A percentile compares a stretch with the other conserved stretches of the same genome.
phyloP scores from a whole-genome alignment of 2,113 vertebrate genomes.

The Indicator indicator region DNA sequence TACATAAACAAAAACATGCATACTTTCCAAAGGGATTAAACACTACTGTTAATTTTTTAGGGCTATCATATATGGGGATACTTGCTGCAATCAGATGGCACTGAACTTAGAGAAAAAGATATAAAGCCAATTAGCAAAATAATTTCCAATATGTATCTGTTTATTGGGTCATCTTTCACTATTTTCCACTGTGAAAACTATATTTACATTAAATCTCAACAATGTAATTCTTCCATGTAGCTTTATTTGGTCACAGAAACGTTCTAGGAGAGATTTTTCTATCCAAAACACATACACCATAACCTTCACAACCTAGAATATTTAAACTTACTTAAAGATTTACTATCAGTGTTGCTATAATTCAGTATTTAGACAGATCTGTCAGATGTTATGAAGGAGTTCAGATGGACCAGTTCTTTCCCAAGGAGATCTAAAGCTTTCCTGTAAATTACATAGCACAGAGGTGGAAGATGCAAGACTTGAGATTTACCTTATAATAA shows the following conservation, averaged over 20 bases:
- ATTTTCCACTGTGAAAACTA: neutral
- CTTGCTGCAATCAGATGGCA: neutral
- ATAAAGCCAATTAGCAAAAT: neutral
- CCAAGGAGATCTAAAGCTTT: neutral
- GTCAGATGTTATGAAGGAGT: neutral
- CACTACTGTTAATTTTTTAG: constrained; percentile 22
- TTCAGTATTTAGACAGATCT: neutral
- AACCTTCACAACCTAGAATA: neutral
- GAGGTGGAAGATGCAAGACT: neutral
- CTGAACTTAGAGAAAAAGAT: neutral
- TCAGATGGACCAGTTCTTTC: neutral
- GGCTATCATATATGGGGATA: constrained; percentile 12
- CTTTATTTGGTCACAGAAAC: neutral
- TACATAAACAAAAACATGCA: constrained; percentile 60
- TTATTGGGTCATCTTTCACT: neutral
- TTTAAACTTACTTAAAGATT: neutral
- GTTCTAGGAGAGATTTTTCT: neutral
- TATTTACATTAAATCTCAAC: neutral
- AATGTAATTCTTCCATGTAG: neutral
- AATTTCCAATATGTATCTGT: neutral
- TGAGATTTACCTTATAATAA: neutral
- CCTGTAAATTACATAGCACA: neutral
- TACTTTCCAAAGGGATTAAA: constrained; percentile 58
- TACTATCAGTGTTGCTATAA: neutral
- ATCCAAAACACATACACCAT: neutral